Conservation (phyloP, 2,888 invertebrate species). For the Cordilura impudica region DNA sequence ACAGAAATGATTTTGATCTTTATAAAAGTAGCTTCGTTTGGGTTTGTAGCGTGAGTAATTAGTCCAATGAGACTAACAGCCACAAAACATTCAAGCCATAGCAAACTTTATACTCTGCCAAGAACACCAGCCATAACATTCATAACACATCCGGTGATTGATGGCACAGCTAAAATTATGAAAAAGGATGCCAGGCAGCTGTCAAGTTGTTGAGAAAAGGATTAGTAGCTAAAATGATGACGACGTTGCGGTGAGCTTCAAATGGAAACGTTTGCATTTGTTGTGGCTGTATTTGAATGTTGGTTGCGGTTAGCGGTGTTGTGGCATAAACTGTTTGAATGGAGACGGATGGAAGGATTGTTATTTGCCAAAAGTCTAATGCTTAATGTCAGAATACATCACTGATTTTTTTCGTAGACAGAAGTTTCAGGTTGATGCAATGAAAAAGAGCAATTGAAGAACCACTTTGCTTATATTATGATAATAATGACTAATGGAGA, state of each 20-base stretch:
- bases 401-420: neutral
- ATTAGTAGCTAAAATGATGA: constrained; percentile 69
- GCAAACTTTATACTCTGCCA: constrained; percentile 11
- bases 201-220: constrained; percentile 77
- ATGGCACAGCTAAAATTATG: constrained; percentile 75
- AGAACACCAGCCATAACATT: constrained; percentile 27
- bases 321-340: constrained; percentile 47
- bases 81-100: constrained; percentile 14
- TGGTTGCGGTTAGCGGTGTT: constrained; percentile 41
- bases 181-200: constrained; percentile 76
- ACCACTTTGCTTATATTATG: constrained; percentile 20
- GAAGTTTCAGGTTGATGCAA: constrained; percentile 35
- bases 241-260: constrained; percentile 67
- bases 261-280: constrained; percentile 71
- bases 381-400: constrained; percentile 33
- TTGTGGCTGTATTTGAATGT: neutral
- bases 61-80: constrained; percentile 50
- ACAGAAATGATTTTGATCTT: constrained; percentile 39
- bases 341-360: constrained; percentile 44
- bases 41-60: constrained; percentile 53
- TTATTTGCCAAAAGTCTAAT: constrained; percentile 44
- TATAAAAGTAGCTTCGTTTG: neutral
- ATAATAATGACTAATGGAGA: constrained; percentile 40
- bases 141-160: constrained; percentile 72
- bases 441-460: constrained; percentile 42